Evolutionary conservation across 2,888 invertebrate genomes (phyloP), one percentile per base, ranked within the genome.

Genomic region (Caradrina kadenii): DNA sequence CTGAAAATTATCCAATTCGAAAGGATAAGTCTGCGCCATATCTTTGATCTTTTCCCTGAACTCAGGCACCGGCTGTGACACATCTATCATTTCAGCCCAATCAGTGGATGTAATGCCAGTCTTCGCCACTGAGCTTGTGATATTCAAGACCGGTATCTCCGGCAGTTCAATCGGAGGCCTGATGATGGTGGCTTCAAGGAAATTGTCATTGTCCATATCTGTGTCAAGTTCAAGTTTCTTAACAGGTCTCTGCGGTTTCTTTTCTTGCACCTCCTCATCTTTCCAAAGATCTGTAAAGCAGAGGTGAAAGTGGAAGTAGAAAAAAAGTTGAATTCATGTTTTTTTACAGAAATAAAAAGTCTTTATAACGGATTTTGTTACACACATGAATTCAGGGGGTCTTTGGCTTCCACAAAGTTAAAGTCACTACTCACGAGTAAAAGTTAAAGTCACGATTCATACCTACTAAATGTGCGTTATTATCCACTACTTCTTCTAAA

Each of bases 1-100:
- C 91, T 99, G 99, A 90, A 99, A 99, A 31, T 97, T 98, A 92
- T 99, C 99, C 87, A 99, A 96, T 87, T 99, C 98, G 93, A 99
- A 99, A 1, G 98, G 97, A 93, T 97, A 99, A 72, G 96, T 96
- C 87, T 98, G 97, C 0, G 99, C 99, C 95, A 98, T 98, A 73
- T 98, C 97, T 6, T 98, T 98, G 69, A 99, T 97, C 86, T 96
- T 96, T 82, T 98, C 97, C 60, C 97, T 96, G 87, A 99, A 99
- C 90, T 99, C 97, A 1, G 96, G 96, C 0, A 99, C 97, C 0
- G 98, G 98, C 63, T 97, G 96, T 0, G 97, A 97, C 0, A 98
- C 97, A 90, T 99, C 98, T 48, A 99, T 96, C 92, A 98, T 96
- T 87, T 99, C 97, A 0, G 99, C 99, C 98, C 98, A 99, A 87